phyloP scores from a whole-genome alignment of 2,797 vertebrate species.

The Balearica regulorum region DNA sequence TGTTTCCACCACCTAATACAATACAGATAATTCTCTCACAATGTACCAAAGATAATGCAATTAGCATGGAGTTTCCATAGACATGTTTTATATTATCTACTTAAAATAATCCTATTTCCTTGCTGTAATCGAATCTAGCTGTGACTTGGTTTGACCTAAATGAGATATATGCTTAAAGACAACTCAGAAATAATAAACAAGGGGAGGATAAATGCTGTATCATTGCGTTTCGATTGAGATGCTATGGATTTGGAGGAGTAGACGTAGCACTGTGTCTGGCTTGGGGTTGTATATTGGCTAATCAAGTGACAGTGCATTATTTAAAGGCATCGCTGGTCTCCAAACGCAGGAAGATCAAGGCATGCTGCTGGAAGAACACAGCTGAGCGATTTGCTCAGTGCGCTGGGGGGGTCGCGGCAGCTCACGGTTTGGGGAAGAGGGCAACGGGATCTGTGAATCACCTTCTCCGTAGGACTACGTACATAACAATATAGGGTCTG shows the following conservation, averaged over 20 bases:
- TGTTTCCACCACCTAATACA: constrained; percentile 60
- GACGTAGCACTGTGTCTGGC: neutral
- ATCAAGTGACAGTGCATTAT: neutral
- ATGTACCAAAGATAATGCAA: constrained; percentile 66
- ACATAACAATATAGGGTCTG: neutral
- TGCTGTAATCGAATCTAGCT: constrained; percentile 67
- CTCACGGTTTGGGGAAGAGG: neutral
- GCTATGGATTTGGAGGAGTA: neutral
- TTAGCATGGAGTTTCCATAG: constrained; percentile 70
- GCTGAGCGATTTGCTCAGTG: neutral
- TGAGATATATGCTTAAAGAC: constrained; percentile 48
- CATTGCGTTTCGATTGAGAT: neutral
- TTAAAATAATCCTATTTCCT: constrained; percentile 74
- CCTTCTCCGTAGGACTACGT: neutral
- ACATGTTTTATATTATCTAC: constrained; percentile 72
- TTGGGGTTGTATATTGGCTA: neutral
- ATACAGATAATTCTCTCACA: constrained; percentile 70
- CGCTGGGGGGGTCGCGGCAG: fast-evolving
- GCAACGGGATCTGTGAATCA: neutral
- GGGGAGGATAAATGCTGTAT: neutral
- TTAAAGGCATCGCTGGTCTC: neutral
- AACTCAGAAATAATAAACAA: constrained; percentile 23
- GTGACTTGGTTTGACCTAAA: constrained; percentile 59
- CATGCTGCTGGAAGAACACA: fast-evolving
- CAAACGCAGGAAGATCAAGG: neutral